A percentile compares a stretch with the other conserved stretches of the same genome.
Conservation (phyloP, 2,113 vertebrate genomes). For the Hippocampus comes region DNA sequence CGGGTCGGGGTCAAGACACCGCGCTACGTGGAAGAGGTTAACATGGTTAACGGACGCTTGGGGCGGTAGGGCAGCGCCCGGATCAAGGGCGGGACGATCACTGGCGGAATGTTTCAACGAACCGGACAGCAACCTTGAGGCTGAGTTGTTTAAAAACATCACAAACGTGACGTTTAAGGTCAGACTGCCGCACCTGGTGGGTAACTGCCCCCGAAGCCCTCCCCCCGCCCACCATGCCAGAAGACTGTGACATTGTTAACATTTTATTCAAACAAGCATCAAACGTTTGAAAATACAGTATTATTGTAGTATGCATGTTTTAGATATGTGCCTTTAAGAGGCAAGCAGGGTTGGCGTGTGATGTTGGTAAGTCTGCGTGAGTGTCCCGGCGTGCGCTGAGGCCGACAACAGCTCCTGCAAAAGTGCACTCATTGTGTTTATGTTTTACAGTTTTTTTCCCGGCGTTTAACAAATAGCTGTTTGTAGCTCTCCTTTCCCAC, state of each 20-base stretch:
- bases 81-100: constrained; percentile 69
- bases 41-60: constrained; percentile 70
- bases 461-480: no score
- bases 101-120: constrained; percentile 54
- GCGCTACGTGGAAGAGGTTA: constrained; percentile 56
- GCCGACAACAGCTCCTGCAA: background rate
- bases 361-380: background rate
- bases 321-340: background rate
- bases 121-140: constrained; percentile 69
- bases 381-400: background rate
- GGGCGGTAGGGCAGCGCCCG: constrained; percentile 41
- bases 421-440: background rate
- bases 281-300: background rate
- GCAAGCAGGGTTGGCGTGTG: background rate
- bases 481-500: no score
- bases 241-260: background rate
- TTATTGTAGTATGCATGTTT: background rate
- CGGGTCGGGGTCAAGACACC: constrained; percentile 50
- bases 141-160: background rate
- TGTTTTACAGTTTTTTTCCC: no score
- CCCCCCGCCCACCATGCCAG: background rate
- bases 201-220: no score
- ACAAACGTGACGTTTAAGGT: background rate
- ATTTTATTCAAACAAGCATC: no score
- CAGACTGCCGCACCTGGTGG: background rate